Evolutionary conservation across 2,797 vertebrate species (phyloP).

Genomic region (Macropodus opercularis): DNA sequence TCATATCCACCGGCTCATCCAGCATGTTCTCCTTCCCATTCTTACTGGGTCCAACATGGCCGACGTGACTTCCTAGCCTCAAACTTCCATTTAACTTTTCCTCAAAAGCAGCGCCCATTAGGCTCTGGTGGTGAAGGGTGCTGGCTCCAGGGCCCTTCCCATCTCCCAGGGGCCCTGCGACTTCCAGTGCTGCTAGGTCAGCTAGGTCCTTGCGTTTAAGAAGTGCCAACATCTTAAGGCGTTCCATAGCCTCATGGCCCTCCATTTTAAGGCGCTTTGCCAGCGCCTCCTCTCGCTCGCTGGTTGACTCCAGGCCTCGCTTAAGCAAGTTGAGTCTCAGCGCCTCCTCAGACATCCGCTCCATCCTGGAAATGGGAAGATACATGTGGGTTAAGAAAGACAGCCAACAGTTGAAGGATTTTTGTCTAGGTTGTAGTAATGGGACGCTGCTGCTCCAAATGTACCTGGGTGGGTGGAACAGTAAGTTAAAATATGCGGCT

Average conservation of each 20-base stretch:
- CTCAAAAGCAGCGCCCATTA: slow-evolving; percentile 82
- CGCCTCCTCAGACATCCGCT: slow-evolving; percentile 94
- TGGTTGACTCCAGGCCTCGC: slow-evolving; percentile 86
- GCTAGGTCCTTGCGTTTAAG: slow-evolving; percentile 94
- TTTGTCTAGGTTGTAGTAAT: too few species aligned
- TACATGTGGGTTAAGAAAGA: slow-evolving; percentile 1
- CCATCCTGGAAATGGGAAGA: slow-evolving; percentile 80
- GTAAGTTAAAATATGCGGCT: too few species aligned
- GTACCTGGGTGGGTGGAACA: too few species aligned
- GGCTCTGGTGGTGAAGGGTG: slow-evolving; percentile 69
- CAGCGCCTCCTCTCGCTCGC: slow-evolving; percentile 89
- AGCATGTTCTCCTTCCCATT: slow-evolving; percentile 94
- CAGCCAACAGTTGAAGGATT: slow-evolving; percentile 1
- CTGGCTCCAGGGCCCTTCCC: slow-evolving; percentile 77
- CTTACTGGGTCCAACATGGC: slow-evolving; percentile 78
- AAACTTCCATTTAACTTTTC: slow-evolving; percentile 93
- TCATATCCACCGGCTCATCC: slow-evolving; percentile 97
- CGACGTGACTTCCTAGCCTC: slow-evolving; percentile 72
- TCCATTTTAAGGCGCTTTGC: slow-evolving; percentile 95
- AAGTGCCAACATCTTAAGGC: slow-evolving; percentile 94
- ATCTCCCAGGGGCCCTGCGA: slow-evolving; percentile 72
- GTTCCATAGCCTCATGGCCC: slow-evolving; percentile 96
- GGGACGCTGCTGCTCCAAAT: too few species aligned
- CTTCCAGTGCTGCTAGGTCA: slow-evolving; percentile 76
- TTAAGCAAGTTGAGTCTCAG: slow-evolving; percentile 93